Evolutionary conservation across 2,888 invertebrate species (phyloP).

Genomic region (Parochlus steinenii): DNA sequence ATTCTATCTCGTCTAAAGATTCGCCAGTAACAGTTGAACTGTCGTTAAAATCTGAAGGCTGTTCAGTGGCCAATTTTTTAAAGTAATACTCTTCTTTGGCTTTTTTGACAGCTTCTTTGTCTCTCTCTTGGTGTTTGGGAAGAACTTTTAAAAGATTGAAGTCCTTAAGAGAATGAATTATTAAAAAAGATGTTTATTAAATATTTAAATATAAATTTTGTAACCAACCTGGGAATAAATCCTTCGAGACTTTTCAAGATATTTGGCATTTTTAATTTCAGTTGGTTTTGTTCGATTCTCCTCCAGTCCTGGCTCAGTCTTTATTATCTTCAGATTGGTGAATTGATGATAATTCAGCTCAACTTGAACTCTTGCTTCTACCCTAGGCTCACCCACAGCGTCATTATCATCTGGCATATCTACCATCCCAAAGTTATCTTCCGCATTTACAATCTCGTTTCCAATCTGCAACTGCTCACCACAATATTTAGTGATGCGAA

Average conservation of each 20-base stretch:
- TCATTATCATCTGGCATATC: background rate
- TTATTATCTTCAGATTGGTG: constrained; percentile 18
- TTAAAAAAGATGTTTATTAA: too few species aligned
- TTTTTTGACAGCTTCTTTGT: too few species aligned
- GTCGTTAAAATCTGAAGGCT: too few species aligned
- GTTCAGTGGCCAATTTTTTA: too few species aligned
- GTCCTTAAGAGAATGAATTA: too few species aligned
- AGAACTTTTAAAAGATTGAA: too few species aligned
- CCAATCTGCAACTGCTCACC: constrained; percentile 33
- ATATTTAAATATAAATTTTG: too few species aligned
- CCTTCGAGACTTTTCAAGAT: background rate
- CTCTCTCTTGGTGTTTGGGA: too few species aligned
- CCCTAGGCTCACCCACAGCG: constrained; percentile 16
- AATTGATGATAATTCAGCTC: constrained; percentile 18
- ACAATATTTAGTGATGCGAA: constrained; percentile 37
- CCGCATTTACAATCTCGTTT: constrained; percentile 27
- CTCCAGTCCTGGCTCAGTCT: constrained; percentile 14
- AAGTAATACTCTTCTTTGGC: too few species aligned
- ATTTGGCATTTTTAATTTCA: background rate
- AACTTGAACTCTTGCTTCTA: constrained; percentile 17
- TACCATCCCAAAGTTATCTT: too few species aligned
- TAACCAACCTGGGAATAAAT: constrained; percentile 21
- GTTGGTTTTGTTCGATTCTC: constrained; percentile 1
- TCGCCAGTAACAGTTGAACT: too few species aligned
- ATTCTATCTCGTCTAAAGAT: too few species aligned